A percentile compares a stretch with the other conserved stretches of the same genome.
phyloP scores from a whole-genome alignment of 2,888 invertebrate species.

The Pyrochroa serraticornis region DNA sequence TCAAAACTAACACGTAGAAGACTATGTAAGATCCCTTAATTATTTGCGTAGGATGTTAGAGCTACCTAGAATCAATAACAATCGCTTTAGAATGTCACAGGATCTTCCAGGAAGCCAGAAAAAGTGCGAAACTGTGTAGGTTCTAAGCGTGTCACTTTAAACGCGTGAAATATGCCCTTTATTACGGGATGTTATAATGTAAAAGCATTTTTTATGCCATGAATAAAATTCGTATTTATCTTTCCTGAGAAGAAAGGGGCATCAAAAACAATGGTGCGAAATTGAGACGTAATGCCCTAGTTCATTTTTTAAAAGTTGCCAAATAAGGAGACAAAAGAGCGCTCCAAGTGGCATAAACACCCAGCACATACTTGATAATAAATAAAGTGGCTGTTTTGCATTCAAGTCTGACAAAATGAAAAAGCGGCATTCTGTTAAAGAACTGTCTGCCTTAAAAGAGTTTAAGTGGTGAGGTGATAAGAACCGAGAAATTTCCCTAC shows the following conservation, averaged over 20 bases:
- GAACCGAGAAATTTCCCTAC: slow-evolving; percentile 32
- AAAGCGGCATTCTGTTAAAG: slow-evolving; percentile 37
- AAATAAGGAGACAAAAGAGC: slow-evolving; percentile 19
- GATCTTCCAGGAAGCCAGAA: too few relatives aligned
- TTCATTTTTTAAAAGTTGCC: slow-evolving; percentile 14
- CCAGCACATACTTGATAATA: slow-evolving; percentile 25
- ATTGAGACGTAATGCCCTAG: slow-evolving; percentile 16
- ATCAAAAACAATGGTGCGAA: slow-evolving; percentile 9
- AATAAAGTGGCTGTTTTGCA: slow-evolving; percentile 23
- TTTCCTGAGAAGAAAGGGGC: slow-evolving; percentile 7
- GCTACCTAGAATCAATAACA: too few relatives aligned
- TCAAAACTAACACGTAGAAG: not conserved
- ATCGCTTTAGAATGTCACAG: too few relatives aligned
- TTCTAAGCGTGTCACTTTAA: too few relatives aligned
- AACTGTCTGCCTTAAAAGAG: slow-evolving; percentile 42
- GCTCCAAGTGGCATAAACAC: slow-evolving; percentile 22
- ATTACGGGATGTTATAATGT: slow-evolving; percentile 18
- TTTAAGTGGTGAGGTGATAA: slow-evolving; percentile 43
- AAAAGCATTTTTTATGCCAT: slow-evolving; percentile 21
- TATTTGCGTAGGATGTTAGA: too few relatives aligned
- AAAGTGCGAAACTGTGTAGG: too few relatives aligned
- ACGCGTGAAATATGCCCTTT: slow-evolving; percentile 8
- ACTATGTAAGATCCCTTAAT: too few relatives aligned
- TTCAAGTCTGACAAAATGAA: slow-evolving; percentile 39
- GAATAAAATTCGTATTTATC: slow-evolving; percentile 27